These are phyloP conservation scores for Aplodontia rufa DNA, from an alignment of 2,113 vertebrate species.

Conservation along the genomic window DNA sequence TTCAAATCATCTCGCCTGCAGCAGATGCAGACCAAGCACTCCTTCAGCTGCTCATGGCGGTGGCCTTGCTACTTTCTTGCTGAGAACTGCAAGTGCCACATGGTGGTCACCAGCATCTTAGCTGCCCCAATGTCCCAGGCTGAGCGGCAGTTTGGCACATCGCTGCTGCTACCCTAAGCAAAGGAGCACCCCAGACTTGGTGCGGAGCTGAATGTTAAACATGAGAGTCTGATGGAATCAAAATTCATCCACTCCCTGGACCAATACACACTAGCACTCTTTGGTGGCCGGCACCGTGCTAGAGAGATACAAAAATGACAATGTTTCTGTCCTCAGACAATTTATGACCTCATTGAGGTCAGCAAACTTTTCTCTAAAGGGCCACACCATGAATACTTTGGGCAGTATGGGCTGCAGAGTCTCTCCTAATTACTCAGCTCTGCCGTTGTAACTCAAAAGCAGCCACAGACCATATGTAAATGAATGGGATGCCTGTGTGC, in stretches of 20 bases:
- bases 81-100: neutral
- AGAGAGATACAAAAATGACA: neutral
- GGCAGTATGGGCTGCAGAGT: neutral
- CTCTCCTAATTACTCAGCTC: neutral
- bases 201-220: neutral
- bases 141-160: neutral
- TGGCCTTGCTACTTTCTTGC: constrained; percentile 34
- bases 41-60: constrained; percentile 73
- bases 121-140: neutral
- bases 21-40: constrained; percentile 73
- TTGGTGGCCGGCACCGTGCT: neutral
- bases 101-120: accelerated
- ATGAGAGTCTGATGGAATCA: neutral
- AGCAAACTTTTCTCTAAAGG: neutral
- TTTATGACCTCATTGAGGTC: neutral
- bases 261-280: neutral
- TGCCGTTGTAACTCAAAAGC: neutral
- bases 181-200: neutral
- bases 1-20: constrained; percentile 77
- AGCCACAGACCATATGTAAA: neutral
- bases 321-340: neutral
- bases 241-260: no score
- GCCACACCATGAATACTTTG: neutral
- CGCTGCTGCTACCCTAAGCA: accelerated
- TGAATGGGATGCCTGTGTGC: neutral